Percentiles rank a stretch among this genome's conserved stretches.
These are phyloP conservation scores for Samia ricini DNA, from an alignment of 1,140 invertebrate genomes.

Conservation along the genomic window DNA sequence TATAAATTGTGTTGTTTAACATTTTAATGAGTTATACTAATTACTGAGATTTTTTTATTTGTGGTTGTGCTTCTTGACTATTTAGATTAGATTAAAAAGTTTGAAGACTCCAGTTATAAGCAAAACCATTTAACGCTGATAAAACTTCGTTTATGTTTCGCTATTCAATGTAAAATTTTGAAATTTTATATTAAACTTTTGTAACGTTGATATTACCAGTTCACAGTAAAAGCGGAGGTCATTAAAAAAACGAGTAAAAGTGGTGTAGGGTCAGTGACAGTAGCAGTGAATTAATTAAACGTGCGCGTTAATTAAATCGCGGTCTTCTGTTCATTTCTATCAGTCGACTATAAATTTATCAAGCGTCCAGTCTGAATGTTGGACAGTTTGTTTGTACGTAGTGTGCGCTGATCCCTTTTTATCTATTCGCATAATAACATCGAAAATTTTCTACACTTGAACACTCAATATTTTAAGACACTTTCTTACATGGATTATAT, in stretches of 20 bases:
- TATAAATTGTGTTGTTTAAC: no score
- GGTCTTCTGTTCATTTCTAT: conserved; percentile 16
- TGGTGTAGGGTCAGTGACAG: conserved; percentile 5
- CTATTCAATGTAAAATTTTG: neutral
- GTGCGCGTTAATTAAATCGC: conserved; percentile 40
- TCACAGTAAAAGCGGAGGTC: neutral
- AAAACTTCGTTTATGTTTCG: no score
- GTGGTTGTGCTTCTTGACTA: no score
- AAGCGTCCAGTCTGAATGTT: conserved; percentile 24
- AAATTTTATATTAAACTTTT: neutral
- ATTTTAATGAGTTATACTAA: no score
- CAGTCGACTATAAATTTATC: conserved; percentile 50
- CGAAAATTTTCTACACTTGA: no score
- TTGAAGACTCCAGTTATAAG: no score
- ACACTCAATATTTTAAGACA: no score
- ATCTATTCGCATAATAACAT: no score
- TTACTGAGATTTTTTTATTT: no score
- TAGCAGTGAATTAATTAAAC: conserved; percentile 54
- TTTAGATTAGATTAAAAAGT: no score
- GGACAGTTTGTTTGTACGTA: neutral
- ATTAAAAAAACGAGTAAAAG: conserved; percentile 14
- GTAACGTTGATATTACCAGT: neutral
- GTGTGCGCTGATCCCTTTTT: neutral
- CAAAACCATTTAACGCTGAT: no score
- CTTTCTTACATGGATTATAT: no score